Evolutionary conservation across 2,797 vertebrate genomes (phyloP), one percentile per base, ranked within the genome.

Genomic region (Naso thynnoides): DNA sequence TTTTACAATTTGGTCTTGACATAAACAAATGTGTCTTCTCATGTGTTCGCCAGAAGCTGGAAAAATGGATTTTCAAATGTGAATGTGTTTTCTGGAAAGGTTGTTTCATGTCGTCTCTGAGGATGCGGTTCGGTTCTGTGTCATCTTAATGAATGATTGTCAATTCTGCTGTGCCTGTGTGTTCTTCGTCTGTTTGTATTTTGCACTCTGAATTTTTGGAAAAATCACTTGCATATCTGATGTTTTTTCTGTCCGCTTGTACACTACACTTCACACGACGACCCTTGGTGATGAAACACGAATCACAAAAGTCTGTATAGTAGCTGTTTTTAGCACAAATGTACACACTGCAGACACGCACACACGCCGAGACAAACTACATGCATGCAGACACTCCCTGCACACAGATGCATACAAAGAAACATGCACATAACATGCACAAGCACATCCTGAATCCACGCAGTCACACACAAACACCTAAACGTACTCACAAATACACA

Each of bases 141-240:
- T 92, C 89, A 91, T 89, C 85, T 84, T 78, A 86, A 83, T 86
- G 90, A 92, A 91, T 83, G 90, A 92, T 91, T 91, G 88, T 92
- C 86, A 66, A 85, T 87, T 92, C 90, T 92, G 90, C 89, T 60
- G 90, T 92, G 90, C 90, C 90, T 91, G 90, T 93, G 86, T 86
- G 90, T 91, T 90, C 78, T 86, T 86, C 2, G 85, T 94, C 88
- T 81, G 81, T 91, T 85, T 89, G 91, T 93, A 91, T 91, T n/a
- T 88, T 92, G 91, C 91, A 92, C 90, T 93, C 89, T 87, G 79
- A 86, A 82, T 83, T 88, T 89, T 88, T 74, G 19, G 21, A 16
- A 64, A 76, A 77, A 60, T 70, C 77, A 87, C 77, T 82, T 74
- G 84, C 88, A 86, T 89, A 83, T 86, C 80, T 79, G 73, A 79